A percentile compares a stretch with the other conserved stretches of the same genome.
Evolutionary conservation across 2,113 vertebrate species (phyloP).

Genomic region (Anseranas semipalmata): DNA sequence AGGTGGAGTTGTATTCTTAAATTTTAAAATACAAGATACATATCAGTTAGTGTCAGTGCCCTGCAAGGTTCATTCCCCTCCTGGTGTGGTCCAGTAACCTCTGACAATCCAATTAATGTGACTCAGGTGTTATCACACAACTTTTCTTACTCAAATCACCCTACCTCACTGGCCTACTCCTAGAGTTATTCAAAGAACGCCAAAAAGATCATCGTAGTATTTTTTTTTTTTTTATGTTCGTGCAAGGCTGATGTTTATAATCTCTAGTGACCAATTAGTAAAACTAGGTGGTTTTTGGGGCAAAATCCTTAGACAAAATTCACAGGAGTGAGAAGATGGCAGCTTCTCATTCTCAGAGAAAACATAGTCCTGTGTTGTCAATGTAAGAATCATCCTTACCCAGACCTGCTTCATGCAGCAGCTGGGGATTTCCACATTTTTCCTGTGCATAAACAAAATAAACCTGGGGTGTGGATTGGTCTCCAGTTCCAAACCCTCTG

Average conservation of each 20-base stretch:
- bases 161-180: neutral
- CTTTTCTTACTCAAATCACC: neutral
- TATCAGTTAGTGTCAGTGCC: neutral
- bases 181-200: neutral
- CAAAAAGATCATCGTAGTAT: neutral
- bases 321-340: neutral
- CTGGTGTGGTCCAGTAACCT: neutral
- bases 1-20: neutral
- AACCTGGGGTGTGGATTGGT: neutral
- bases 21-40: neutral
- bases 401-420: neutral
- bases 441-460: slow-evolving; percentile 40
- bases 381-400: neutral
- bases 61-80: neutral
- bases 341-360: neutral
- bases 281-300: neutral
- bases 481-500: slow-evolving; percentile 26
- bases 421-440: slow-evolving; percentile 56
- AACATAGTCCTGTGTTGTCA: neutral
- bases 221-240: neutral
- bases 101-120: neutral
- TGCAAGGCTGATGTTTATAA: neutral
- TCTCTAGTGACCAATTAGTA: neutral
- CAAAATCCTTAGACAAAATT: neutral
- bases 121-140: neutral